phyloP scores from a whole-genome alignment of 2,113 vertebrate genomes.

The Chaenogobius annularis region DNA sequence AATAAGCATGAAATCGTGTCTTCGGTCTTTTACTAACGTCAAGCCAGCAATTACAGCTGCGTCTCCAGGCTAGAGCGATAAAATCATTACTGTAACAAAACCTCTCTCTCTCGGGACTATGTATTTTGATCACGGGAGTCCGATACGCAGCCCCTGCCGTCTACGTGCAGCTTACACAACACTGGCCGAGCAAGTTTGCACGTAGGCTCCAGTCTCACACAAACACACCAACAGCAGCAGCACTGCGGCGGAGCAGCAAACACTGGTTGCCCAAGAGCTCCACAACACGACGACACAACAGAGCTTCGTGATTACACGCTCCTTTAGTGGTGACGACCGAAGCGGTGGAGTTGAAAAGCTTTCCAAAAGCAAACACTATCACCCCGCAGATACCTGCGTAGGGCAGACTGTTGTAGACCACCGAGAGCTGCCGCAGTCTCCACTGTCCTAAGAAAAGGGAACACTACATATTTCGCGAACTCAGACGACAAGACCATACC shows the following conservation, averaged over 20 bases:
- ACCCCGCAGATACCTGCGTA: slow-evolving; percentile 13
- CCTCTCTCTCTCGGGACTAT: slow-evolving; percentile 53
- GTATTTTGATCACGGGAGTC: slow-evolving; percentile 74
- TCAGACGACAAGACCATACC: slow-evolving; percentile 47
- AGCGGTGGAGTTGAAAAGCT: slow-evolving; percentile 3
- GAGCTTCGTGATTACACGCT: slow-evolving; percentile 18
- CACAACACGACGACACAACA: not conserved
- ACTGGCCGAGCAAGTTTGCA: slow-evolving; percentile 74
- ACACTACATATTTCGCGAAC: slow-evolving; percentile 9
- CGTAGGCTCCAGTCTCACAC: slow-evolving; percentile 65
- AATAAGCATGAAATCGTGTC: slow-evolving; percentile 6
- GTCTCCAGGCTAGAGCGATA: slow-evolving; percentile 54
- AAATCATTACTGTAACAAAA: slow-evolving; percentile 60
- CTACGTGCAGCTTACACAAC: slow-evolving; percentile 73
- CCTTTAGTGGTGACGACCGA: not conserved
- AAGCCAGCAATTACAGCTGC: slow-evolving; percentile 61
- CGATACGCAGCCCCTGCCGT: slow-evolving; percentile 69
- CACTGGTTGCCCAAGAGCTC: slow-evolving; percentile 22
- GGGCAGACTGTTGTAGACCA: not conserved
- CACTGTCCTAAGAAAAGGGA: not conserved
- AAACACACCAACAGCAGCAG: slow-evolving; percentile 23
- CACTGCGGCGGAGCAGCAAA: slow-evolving; percentile 60
- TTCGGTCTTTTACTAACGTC: slow-evolving; percentile 46
- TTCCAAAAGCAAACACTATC: not conserved
- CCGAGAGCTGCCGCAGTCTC: slow-evolving; percentile 14